Percentiles rank a stretch among this genome's conserved stretches.
These are phyloP conservation scores for Xiphorhynchus elegans DNA, from an alignment of 2,113 vertebrate species.

Conservation along the genomic window DNA sequence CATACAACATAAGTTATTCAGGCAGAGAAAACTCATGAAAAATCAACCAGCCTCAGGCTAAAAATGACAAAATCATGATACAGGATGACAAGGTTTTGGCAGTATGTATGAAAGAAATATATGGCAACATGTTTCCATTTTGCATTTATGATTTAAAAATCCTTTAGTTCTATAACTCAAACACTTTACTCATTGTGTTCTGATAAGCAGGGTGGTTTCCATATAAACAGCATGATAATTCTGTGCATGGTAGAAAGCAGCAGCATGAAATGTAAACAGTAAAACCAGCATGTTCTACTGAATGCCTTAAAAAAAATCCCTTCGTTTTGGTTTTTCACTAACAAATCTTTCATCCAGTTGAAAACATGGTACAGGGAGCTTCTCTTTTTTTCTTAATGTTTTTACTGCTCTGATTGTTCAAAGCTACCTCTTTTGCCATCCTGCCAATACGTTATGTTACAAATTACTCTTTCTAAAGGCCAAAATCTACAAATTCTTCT, in stretches of 20 bases:
- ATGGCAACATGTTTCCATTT: conserved; percentile 30
- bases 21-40: conserved; percentile 37
- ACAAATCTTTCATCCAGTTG: neutral
- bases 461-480: neutral
- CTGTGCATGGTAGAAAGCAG: neutral
- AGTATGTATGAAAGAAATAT: neutral
- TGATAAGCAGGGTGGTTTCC: neutral
- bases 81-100: conserved; percentile 51
- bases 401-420: neutral
- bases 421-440: neutral
- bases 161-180: neutral
- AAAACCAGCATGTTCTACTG: neutral
- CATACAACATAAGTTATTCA: conserved; percentile 17
- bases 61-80: conserved; percentile 44
- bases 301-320: neutral
- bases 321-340: neutral
- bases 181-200: conserved; percentile 35
- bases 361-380: neutral
- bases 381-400: neutral
- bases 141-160: conserved; percentile 46
- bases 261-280: conserved; percentile 28
- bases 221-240: neutral
- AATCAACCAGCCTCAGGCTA: conserved; percentile 41
- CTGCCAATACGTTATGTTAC: neutral
- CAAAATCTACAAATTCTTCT: neutral